A percentile compares a stretch with the other conserved stretches of the same genome.
phyloP scores from a whole-genome alignment of 2,797 vertebrate genomes.

The Poeciliopsis turneri region DNA sequence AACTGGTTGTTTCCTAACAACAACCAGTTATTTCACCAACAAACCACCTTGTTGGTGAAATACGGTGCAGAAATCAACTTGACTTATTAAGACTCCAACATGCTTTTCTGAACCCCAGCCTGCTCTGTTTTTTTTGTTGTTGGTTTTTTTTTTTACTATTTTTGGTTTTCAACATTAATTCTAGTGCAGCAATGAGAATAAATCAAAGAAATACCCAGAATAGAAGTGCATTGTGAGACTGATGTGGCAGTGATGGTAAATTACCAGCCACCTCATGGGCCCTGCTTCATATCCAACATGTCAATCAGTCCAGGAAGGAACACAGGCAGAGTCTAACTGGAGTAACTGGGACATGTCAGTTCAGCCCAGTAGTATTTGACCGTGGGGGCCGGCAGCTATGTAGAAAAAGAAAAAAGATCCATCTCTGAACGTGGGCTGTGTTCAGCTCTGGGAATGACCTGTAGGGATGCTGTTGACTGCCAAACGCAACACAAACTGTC shows the following conservation, averaged over 20 bases:
- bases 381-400: conserved; percentile 37
- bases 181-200: conserved; percentile 6
- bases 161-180: not conserved
- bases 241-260: conserved; percentile 43
- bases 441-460: conserved; percentile 53
- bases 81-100: conserved; percentile 16
- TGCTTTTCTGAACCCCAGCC: conserved; percentile 20
- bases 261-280: conserved; percentile 38
- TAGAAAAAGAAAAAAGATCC: conserved; percentile 23
- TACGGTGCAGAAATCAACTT: no score
- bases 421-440: conserved; percentile 31
- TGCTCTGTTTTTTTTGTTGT: not conserved
- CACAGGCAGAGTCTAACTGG: conserved; percentile 45
- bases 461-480: conserved; percentile 70
- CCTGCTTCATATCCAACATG: conserved; percentile 27
- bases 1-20: no score
- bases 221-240: not conserved
- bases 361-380: conserved; percentile 41
- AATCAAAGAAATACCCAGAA: conserved; percentile 22
- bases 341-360: conserved; percentile 63
- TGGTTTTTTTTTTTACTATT: not conserved
- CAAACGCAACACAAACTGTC: conserved; percentile 28
- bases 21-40: no score
- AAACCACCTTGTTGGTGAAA: no score
- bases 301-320: conserved; percentile 57